Evolutionary conservation across 30 jellyfish, hydroid and myxozoan species (phyloP).

Genomic region (Chrysaora quinquecirrha): DNA sequence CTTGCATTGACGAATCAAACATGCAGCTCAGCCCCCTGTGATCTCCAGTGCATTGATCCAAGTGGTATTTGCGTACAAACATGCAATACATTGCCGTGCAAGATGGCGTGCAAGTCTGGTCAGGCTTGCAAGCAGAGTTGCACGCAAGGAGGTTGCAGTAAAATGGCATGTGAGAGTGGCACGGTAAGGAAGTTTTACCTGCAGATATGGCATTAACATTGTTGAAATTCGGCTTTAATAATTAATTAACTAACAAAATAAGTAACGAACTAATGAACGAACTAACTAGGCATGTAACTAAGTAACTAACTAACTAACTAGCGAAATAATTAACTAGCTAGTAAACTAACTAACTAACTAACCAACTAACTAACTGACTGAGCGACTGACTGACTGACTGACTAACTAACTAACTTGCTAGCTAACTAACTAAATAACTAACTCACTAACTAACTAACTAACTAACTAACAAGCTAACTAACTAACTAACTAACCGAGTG

Average conservation of each 20-base stretch:
- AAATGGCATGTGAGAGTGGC: conserved; percentile 26
- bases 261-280: not conserved
- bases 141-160: conserved; percentile 17
- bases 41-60: not conserved
- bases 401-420: too few species aligned
- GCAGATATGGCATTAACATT: not conserved
- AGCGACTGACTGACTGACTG: too few species aligned
- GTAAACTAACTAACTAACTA: too few species aligned
- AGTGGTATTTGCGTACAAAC: conserved; percentile 25
- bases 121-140: conserved; percentile 36
- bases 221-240: not conserved
- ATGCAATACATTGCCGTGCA: conserved; percentile 29
- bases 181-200: conserved; percentile 12
- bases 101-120: conserved; percentile 27
- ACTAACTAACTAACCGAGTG: too few species aligned
- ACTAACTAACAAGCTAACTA: too few species aligned
- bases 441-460: too few species aligned
- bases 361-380: too few species aligned
- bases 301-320: too few species aligned
- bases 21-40: conserved; percentile 3
- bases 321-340: too few species aligned
- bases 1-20: not conserved
- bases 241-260: too few species aligned
- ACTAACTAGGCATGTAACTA: too few species aligned
- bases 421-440: too few species aligned